A percentile compares a stretch with the other conserved stretches of the same genome.
Conservation (phyloP, 2,888 invertebrate species). For the Tinea pellionella region DNA sequence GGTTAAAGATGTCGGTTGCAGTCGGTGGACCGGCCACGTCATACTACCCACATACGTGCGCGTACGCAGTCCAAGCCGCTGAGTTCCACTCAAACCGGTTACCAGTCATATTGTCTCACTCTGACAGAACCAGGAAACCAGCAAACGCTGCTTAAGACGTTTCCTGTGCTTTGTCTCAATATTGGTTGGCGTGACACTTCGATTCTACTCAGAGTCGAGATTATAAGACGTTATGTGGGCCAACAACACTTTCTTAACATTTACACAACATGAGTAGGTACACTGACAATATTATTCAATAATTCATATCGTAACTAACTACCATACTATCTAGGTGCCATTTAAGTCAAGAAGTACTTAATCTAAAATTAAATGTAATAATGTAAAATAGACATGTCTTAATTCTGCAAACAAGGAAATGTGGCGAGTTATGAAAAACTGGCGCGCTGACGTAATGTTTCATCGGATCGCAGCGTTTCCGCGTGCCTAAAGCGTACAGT, state of each 20-base stretch:
- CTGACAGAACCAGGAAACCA: slow-evolving; percentile 55
- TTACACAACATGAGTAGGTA: background rate
- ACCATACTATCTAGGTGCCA: background rate
- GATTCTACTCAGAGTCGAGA: background rate
- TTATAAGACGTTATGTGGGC: slow-evolving; percentile 2
- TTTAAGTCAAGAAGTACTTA: background rate
- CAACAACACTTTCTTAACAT: background rate
- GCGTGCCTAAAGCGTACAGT: slow-evolving; percentile 34
- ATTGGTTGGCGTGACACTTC: slow-evolving; percentile 26
- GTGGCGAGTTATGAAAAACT: slow-evolving; percentile 63
- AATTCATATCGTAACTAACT: background rate
- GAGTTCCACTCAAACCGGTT: slow-evolving; percentile 49
- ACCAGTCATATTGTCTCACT: slow-evolving; percentile 60
- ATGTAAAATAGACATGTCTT: background rate
- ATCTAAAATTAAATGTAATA: background rate
- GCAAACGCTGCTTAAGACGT: slow-evolving; percentile 46
- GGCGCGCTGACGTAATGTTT: slow-evolving; percentile 61
- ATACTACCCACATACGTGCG: slow-evolving; percentile 11
- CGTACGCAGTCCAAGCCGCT: slow-evolving; percentile 7
- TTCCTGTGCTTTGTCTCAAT: slow-evolving; percentile 58
- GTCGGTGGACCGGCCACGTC: slow-evolving; percentile 9
- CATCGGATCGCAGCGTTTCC: slow-evolving; percentile 48
- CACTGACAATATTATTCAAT: background rate
- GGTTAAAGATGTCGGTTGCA: slow-evolving; percentile 10
- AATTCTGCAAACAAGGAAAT: slow-evolving; percentile 55